Evolutionary conservation across 2,888 invertebrate genomes (phyloP).

Genomic region (Ormyrus labotus): DNA sequence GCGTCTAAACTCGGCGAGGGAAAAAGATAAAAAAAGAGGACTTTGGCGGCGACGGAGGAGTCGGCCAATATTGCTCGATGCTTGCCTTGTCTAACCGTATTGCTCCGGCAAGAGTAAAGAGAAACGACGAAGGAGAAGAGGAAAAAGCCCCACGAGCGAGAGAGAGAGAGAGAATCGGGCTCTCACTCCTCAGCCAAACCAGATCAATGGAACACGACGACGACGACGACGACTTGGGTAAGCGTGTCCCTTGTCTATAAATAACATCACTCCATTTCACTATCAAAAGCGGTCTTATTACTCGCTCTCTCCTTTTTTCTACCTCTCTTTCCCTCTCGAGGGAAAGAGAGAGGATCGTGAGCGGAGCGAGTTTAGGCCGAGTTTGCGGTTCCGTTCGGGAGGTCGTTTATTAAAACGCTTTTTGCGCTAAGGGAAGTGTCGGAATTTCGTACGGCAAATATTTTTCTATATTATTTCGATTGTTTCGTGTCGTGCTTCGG

Average conservation of each 20-base stretch:
- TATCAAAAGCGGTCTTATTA: slow-evolving; percentile 44
- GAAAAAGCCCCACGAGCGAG: background rate
- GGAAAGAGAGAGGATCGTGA: too few species aligned
- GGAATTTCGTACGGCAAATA: too few species aligned
- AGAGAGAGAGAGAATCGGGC: background rate
- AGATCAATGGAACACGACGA: slow-evolving; percentile 65
- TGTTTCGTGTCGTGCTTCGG: too few species aligned
- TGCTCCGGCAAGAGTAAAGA: slow-evolving; percentile 70
- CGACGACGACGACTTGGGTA: background rate
- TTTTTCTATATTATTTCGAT: too few species aligned
- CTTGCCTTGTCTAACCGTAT: slow-evolving; percentile 70
- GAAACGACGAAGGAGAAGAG: slow-evolving; percentile 34
- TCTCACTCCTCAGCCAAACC: slow-evolving; percentile 53
- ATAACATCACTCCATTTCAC: slow-evolving; percentile 48
- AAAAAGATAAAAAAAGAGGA: slow-evolving; percentile 58
- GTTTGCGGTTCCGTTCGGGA: too few species aligned
- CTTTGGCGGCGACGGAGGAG: slow-evolving; percentile 6
- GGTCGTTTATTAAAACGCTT: too few species aligned
- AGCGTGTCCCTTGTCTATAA: slow-evolving; percentile 40
- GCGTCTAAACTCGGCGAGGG: slow-evolving; percentile 50
- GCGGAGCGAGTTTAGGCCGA: too few species aligned
- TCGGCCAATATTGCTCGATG: slow-evolving; percentile 70
- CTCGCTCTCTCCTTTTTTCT: slow-evolving; percentile 11
- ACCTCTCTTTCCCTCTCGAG: too few species aligned
- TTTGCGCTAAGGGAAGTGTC: too few species aligned